phyloP scores from a whole-genome alignment of 2,113 vertebrate genomes.

The Prolemur simus region DNA sequence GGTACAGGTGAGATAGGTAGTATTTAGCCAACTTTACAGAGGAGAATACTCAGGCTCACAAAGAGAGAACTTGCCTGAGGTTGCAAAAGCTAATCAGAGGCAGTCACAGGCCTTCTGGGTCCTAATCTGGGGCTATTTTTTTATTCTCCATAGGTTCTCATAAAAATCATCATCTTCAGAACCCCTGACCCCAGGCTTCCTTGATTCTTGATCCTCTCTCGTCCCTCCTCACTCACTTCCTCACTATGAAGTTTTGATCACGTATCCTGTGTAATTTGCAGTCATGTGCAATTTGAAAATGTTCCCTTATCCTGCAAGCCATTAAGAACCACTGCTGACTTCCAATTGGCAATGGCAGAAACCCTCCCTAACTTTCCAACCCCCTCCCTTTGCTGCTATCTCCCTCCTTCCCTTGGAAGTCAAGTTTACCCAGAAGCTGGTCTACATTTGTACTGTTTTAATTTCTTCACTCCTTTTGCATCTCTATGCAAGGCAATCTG shows the following conservation, averaged over 20 bases:
- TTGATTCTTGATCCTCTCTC: not conserved
- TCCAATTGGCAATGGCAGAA: not conserved
- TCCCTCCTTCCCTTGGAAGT: constrained; percentile 10
- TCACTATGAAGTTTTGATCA: not conserved
- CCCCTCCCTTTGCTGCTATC: not conserved
- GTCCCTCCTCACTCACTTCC: accelerated
- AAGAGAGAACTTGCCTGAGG: not conserved
- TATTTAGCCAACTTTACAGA: not conserved
- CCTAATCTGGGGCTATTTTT: not conserved
- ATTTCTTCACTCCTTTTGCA: not conserved
- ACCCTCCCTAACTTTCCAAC: not conserved
- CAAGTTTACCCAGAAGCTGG: not conserved
- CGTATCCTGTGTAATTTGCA: not conserved
- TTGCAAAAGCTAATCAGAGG: not conserved
- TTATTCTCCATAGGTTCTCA: not conserved
- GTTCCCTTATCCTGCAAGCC: not conserved
- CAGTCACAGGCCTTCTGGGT: not conserved
- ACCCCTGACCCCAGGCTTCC: not conserved
- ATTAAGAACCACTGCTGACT: not conserved
- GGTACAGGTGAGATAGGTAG: not conserved
- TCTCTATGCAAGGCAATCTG: not conserved
- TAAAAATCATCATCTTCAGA: not conserved
- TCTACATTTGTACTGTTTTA: not conserved
- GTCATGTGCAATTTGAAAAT: not conserved
- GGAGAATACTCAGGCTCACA: not conserved